Evolutionary conservation across 2,888 invertebrate species (phyloP), one percentile per base, ranked within the genome.

Genomic region (Tetragonula carbonaria): DNA sequence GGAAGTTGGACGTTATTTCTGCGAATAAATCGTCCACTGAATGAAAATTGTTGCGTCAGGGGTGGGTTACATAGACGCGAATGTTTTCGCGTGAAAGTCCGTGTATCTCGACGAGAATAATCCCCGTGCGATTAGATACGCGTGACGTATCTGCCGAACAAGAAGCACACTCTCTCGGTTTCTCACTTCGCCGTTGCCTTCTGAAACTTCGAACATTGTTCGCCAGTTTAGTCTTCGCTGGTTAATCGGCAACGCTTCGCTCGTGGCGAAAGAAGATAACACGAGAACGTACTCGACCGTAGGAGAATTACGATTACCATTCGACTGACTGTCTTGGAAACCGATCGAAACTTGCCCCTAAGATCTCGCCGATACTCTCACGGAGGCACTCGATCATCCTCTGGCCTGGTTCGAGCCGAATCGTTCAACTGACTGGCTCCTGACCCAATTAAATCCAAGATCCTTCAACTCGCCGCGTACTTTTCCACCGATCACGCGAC

Each of bases 401-500:
- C 89, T 84, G 78, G 77, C 85, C 75, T 78, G 33, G 57, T 88
- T 79, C 80, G 70, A 59, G 63, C 8, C 67, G 88, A 82, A 88
- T 84, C 81, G 90, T 88, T 87, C 87, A 85, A 83, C 89, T 82
- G 81, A 80, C 78, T 77, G 76, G 33, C 77, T 89, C 78, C 85
- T 86, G 90, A 90, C 90, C 90, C 71, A 90, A 90, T 90, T 90
- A 28, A 89, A 84, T 89, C 79, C 33, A 62, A 79, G 80, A 85
- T 84, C 87, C 68, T 68, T 65, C 72, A 80, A 78, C 85, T 74
- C 72, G 68, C 66, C 71, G 33, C 33, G 66, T 67, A 84, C 71
- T 74, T 87, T 67, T 53, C 2, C 14, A 11, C 8, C 53, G 55
- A 55, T 77, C 79, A 62, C 68, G 65, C 65, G 59, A 72, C n/a